Conservation (phyloP, 2,113 vertebrate species). For the Astur gentilis region DNA sequence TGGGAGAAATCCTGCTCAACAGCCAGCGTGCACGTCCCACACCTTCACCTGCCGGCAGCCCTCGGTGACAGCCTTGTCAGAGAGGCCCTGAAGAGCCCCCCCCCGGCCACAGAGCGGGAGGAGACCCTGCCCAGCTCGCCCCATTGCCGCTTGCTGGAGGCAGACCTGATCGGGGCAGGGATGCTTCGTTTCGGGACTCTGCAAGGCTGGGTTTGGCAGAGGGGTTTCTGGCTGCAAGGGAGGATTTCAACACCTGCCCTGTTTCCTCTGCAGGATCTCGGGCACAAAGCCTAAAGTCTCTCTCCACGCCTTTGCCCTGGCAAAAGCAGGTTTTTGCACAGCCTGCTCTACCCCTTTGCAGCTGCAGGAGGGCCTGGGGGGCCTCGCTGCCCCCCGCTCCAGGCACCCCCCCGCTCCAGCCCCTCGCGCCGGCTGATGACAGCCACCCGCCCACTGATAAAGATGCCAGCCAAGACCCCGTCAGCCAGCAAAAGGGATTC, state of each 20-base stretch:
- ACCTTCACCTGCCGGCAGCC: background rate
- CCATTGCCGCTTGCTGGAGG: fast-evolving
- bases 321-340: background rate
- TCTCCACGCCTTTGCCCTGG: background rate
- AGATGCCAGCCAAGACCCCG: background rate
- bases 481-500: background rate
- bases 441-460: fast-evolving
- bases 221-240: background rate
- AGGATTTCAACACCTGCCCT: background rate
- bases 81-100: background rate
- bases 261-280: background rate
- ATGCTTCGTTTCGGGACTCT: background rate
- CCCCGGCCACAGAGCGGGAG: background rate
- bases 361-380: too few species aligned
- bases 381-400: fast-evolving
- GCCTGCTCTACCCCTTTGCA: background rate
- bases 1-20: background rate
- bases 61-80: background rate
- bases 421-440: fast-evolving
- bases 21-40: fast-evolving
- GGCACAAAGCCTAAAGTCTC: background rate
- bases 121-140: background rate
- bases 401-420: background rate
- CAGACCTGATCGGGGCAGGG: too few species aligned
- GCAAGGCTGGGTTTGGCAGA: too few species aligned